These are phyloP conservation scores for Mus spretus DNA, from an alignment of 2,797 vertebrate species.

Conservation along the genomic window DNA sequence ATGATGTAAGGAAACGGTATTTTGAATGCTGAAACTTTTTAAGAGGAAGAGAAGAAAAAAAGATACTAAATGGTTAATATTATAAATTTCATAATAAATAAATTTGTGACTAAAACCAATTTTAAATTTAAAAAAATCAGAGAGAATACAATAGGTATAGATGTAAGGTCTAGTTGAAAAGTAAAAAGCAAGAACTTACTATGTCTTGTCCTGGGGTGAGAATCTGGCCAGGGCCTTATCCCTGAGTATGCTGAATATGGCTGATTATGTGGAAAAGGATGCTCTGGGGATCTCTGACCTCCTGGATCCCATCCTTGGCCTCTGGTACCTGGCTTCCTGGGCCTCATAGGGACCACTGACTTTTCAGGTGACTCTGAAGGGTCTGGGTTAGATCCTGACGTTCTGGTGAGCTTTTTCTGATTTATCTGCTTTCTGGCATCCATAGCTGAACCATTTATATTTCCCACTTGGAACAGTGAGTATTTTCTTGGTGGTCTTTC, in stretches of 20 bases:
- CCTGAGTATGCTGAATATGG: neutral
- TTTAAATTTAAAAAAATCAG: neutral
- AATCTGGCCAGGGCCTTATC: neutral
- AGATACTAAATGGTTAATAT: neutral
- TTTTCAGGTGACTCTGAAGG: neutral
- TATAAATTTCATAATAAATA: neutral
- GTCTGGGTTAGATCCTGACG: neutral
- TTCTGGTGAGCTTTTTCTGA: neutral
- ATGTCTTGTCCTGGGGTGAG: neutral
- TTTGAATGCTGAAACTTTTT: neutral
- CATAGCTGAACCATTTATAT: neutral
- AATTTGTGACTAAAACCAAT: neutral
- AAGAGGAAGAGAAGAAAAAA: neutral
- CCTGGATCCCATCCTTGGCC: slow-evolving; percentile 44
- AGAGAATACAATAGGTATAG: neutral
- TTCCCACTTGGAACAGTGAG: neutral
- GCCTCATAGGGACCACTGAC: neutral
- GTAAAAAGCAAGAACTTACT: slow-evolving; percentile 57
- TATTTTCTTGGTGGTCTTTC: neutral
- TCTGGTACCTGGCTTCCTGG: neutral
- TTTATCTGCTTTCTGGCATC: neutral
- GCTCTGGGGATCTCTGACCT: neutral
- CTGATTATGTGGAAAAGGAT: neutral
- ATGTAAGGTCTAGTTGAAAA: neutral
- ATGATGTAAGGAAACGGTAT: neutral